Conservation (phyloP, 2,113 vertebrate species). For the Notarius lentiginosus region DNA sequence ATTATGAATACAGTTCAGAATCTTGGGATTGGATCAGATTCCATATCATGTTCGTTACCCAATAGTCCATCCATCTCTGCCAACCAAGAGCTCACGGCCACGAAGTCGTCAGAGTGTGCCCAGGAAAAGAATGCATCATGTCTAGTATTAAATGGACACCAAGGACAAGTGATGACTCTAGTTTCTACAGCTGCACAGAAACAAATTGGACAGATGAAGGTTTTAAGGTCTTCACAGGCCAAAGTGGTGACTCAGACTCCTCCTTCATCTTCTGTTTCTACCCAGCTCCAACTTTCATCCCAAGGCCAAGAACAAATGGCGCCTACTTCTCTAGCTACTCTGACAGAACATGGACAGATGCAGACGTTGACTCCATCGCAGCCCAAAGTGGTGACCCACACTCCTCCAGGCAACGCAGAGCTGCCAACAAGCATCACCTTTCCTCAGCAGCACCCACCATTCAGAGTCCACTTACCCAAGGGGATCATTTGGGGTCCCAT, state of each 20-base stretch:
- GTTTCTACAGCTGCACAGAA: neutral
- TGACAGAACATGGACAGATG: neutral
- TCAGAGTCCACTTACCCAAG: neutral
- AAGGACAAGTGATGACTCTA: neutral
- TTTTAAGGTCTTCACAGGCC: neutral
- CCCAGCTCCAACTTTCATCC: neutral
- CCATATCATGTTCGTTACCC: neutral
- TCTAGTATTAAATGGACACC: constrained; percentile 18
- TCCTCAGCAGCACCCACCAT: neutral
- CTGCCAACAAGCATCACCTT: neutral
- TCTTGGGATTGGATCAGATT: neutral
- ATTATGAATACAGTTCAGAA: neutral
- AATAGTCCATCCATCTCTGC: neutral
- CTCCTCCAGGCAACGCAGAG: neutral
- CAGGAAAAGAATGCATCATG: neutral
- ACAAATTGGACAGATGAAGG: neutral
- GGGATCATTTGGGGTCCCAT: neutral
- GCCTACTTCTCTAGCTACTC: neutral
- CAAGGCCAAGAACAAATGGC: neutral
- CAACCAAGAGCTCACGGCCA: neutral
- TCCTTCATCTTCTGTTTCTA: neutral
- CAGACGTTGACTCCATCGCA: neutral
- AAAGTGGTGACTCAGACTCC: neutral
- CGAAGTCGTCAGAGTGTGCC: constrained; percentile 1
- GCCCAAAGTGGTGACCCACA: neutral